A percentile compares a stretch with the other conserved stretches of the same genome.
phyloP scores from a whole-genome alignment of 2,888 invertebrate species.

The Lysandra bellargus region DNA sequence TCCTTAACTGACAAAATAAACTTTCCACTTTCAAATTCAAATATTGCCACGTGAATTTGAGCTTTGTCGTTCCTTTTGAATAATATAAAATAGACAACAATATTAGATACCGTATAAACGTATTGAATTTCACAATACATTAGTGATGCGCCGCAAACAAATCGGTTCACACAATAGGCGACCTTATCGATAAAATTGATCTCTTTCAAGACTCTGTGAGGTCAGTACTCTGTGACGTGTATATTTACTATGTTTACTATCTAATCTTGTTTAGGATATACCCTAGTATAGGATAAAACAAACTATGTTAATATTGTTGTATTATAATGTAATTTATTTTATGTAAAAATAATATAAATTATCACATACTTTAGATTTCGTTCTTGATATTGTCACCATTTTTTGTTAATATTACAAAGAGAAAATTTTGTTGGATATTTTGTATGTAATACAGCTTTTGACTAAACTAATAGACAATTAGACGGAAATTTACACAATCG shows the following conservation, averaged over 20 bases:
- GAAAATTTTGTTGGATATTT: too few species aligned
- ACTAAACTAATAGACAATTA: too few species aligned
- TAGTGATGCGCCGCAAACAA: slow-evolving; percentile 18
- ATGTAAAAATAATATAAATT: too few species aligned
- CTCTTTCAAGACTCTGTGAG: slow-evolving; percentile 6
- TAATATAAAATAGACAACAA: slow-evolving; percentile 8
- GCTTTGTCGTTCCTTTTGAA: neutral
- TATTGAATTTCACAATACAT: slow-evolving; percentile 16
- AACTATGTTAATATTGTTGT: too few species aligned
- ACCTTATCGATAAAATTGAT: slow-evolving; percentile 24
- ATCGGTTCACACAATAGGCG: slow-evolving; percentile 22
- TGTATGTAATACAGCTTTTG: too few species aligned
- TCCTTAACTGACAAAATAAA: neutral
- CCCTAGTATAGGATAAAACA: neutral
- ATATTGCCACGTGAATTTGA: neutral
- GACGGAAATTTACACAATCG: too few species aligned
- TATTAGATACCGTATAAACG: slow-evolving; percentile 16
- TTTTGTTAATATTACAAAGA: too few species aligned
- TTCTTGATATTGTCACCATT: too few species aligned
- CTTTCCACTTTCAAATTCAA: neutral
- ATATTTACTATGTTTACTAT: slow-evolving; percentile 2
- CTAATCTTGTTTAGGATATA: neutral
- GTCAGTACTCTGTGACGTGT: slow-evolving; percentile 3
- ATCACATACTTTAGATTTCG: too few species aligned
- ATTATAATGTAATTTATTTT: too few species aligned